Base-by-base conservation (phyloP, 2,113 vertebrate species). In the Cairina moschata region DNA sequence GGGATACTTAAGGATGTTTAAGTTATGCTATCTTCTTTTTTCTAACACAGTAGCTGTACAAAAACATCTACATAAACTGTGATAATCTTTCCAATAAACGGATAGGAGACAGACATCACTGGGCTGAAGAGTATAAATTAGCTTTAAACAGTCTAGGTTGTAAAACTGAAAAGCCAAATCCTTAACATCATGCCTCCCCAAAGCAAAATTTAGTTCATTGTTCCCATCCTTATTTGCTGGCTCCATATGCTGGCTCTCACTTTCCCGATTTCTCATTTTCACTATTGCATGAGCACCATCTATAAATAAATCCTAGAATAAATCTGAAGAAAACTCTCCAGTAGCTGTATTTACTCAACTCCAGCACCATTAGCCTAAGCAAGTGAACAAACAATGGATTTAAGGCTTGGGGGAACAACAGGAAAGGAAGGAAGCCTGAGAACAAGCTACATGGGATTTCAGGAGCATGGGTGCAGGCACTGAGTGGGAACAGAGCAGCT, bases 141-240 rank as follows among this genome's bases (percentile, higher is more conserved):
- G 48, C 56, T 91, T 95, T 91, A 75, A 28, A 9, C 15, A 68
- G 58, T 48, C 71, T 82, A 84, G 48, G 69, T 7, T 81, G 76
- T 91, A 97, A 95, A 94, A 79, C 22, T 89, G 78, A 86, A 93
- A 87, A 92, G 89, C 83, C 94, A 88, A 86, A 91, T 71, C 80
- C n/a, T 92, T 88, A 90, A 92, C 73, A 81, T 75, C 58, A 63
- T 21, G 42, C 69, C 81, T 93, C 83, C 77, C 69, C 54, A 92
- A 89, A 72, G 81, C 3, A 16, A 68, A 81, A 84, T 93, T 92
- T n/a, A 84, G 74, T 83, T 95, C 74, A 79, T 89, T 23, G 0
- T 55, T 88, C 66, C 73, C 77, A 54, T 79, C 38, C 59, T 92
- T 54, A 76, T 86, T 93, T 93, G 62, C 86, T 86, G 36, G 56